Percentiles rank a stretch among this genome's conserved stretches.
Evolutionary conservation across 2,797 vertebrate genomes (phyloP).

Genomic region (Aphelocoma californica): DNA sequence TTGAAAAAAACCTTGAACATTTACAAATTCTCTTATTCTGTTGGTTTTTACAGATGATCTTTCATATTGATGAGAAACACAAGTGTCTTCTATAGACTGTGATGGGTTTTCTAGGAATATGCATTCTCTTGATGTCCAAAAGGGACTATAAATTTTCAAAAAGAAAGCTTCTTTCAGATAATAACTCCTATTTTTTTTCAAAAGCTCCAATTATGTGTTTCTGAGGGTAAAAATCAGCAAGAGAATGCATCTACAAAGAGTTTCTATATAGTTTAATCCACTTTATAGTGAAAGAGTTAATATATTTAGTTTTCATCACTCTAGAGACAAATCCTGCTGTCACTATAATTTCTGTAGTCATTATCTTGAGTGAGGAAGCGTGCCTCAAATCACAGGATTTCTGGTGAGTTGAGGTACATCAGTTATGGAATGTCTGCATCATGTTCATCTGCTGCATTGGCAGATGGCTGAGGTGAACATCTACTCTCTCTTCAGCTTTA

Average conservation of each 20-base stretch:
- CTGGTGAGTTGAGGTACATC: background rate
- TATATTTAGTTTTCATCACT: background rate
- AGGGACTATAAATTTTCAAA: background rate
- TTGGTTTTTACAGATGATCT: background rate
- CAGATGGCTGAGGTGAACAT: slow-evolving; percentile 29
- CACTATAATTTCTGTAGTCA: background rate
- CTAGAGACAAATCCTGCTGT: background rate
- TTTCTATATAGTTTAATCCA: background rate
- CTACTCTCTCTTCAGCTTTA: background rate
- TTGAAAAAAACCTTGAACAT: background rate
- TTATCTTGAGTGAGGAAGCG: background rate
- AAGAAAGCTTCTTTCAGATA: background rate
- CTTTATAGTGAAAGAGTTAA: background rate
- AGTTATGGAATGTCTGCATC: background rate
- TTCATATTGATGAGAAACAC: background rate
- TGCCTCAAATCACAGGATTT: background rate
- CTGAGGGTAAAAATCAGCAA: background rate
- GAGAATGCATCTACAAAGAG: background rate
- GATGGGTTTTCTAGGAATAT: background rate
- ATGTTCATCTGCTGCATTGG: background rate
- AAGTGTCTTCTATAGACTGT: background rate
- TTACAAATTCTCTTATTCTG: background rate
- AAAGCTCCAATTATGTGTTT: background rate
- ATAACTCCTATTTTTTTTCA: background rate
- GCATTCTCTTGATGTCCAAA: background rate